These are phyloP conservation scores for Dendrolimus punctatus DNA, from an alignment of 1,140 invertebrate genomes.

Conservation along the genomic window DNA sequence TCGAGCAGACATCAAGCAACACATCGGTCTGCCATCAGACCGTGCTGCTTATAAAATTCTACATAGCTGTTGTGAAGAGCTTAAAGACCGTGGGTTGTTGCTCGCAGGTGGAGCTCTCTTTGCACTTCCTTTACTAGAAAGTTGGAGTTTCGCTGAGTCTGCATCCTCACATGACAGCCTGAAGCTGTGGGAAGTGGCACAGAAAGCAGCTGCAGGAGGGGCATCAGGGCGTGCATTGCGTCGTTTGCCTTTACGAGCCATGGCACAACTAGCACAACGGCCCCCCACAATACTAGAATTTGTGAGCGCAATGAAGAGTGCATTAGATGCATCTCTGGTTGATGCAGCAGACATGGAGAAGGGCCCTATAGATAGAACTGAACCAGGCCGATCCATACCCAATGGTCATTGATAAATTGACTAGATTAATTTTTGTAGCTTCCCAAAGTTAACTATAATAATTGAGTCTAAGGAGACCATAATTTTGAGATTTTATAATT, in stretches of 20 bases:
- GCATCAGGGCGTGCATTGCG: constrained; percentile 81
- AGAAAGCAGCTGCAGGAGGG: constrained; percentile 2
- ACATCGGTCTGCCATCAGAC: constrained; percentile 86
- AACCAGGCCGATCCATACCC: too few relatives aligned
- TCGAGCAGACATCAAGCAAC: constrained; percentile 94
- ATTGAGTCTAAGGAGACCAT: too few relatives aligned
- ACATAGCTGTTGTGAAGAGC: constrained; percentile 60
- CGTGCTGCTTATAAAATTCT: constrained; percentile 89
- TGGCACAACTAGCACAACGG: constrained; percentile 65
- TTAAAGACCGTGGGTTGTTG: constrained; percentile 69
- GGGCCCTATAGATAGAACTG: constrained; percentile 2
- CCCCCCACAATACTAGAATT: constrained; percentile 19
- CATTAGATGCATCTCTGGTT: constrained; percentile 22
- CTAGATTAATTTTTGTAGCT: too few relatives aligned
- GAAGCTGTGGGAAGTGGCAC: constrained; percentile 63
- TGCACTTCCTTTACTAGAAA: constrained; percentile 34
- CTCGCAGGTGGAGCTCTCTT: constrained; percentile 54
- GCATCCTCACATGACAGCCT: constrained; percentile 44
- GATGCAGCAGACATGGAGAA: constrained; percentile 18
- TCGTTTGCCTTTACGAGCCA: constrained; percentile 91
- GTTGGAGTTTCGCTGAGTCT: constrained; percentile 37
- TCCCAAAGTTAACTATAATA: too few relatives aligned
- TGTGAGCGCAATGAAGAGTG: constrained; percentile 28
- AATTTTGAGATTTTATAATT: too few relatives aligned
- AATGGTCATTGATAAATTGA: too few relatives aligned